A percentile compares a stretch with the other conserved stretches of the same genome.
Evolutionary conservation across 2,113 vertebrate species (phyloP).

Genomic region (Ranitomeya variabilis): DNA sequence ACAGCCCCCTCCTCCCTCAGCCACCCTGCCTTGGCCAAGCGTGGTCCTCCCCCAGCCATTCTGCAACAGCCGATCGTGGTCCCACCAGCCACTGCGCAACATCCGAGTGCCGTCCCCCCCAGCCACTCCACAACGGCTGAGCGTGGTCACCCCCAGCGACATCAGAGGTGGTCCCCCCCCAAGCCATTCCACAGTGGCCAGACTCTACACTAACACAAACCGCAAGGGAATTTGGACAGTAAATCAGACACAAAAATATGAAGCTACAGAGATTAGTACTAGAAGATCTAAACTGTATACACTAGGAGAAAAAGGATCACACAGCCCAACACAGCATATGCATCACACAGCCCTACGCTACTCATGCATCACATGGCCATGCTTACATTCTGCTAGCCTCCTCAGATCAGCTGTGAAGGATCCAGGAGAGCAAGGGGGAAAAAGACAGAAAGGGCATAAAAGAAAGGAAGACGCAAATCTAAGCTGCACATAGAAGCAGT

Average conservation of each 20-base stretch:
- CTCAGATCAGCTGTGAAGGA: slow-evolving; percentile 40
- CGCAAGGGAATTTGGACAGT: not conserved
- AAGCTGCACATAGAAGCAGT: not conserved
- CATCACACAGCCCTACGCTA: not conserved
- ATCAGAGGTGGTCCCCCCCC: too few relatives aligned
- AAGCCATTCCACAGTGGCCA: too few relatives aligned
- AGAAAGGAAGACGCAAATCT: not conserved
- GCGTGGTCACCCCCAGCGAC: too few relatives aligned
- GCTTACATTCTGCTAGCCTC: slow-evolving; percentile 49
- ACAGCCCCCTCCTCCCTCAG: too few relatives aligned
- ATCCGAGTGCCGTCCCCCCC: too few relatives aligned
- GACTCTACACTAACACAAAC: not conserved
- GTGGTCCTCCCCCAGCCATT: too few relatives aligned
- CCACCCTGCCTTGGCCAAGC: too few relatives aligned
- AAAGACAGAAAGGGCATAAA: not conserved
- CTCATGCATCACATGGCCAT: not conserved
- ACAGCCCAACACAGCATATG: not conserved
- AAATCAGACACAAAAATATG: not conserved
- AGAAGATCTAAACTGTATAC: not conserved
- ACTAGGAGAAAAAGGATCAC: not conserved
- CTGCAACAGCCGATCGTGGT: too few relatives aligned
- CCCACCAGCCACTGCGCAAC: too few relatives aligned
- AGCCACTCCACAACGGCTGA: too few relatives aligned
- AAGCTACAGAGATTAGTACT: not conserved
- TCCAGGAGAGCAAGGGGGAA: slow-evolving; percentile 14